Base-by-base conservation (phyloP, 2,113 vertebrate genomes). In the Podilymbus podiceps region DNA sequence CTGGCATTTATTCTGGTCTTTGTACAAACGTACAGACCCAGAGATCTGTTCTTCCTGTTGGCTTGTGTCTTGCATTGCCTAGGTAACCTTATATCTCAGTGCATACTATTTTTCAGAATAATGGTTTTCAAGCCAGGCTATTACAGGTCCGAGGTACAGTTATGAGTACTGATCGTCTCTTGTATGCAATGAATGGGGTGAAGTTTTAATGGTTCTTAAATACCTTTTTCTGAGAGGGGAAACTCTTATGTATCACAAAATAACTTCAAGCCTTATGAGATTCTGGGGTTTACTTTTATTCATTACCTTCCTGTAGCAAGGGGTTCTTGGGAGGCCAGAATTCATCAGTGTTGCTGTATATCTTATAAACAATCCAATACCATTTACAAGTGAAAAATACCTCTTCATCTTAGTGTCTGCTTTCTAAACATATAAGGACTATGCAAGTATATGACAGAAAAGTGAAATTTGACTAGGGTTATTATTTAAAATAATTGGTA, bases 371-470 rank as follows among this genome's bases (percentile, higher is more conserved):
- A 10, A 2, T 22, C 18, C 31, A 25, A 19, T 81, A 1, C 17
- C 27, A 0, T 44, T 75, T 63, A 73, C 35, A 88, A 49, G 58
- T 89, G 67, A 73, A 84, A 93, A 93, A 79, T 62, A 64, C 3
- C 14, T 46, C 23, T 62, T 83, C 1, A 0, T 11, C 8, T n/a
- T 67, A 18, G 8, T 14, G 20, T 8, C n/a, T 49, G 5, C 38
- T 76, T 63, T 19, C 4, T 77, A 28, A 38, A 30, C 9, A 0
- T 38, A 6, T 4, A 47, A 81, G 31, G 15, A 28, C 27, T 60
- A 3, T 38, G 20, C 28, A 72, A 49, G 22, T 68, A n/a, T 5
- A 6, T 42, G 33, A 62, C 22, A 82, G 27, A 53, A 69, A 88
- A 78, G 47, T 35, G 40, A 72, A 60, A 68, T 60, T 49, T 69